Evolutionary conservation across 2,113 vertebrate species (phyloP), one percentile per base, ranked within the genome.

Genomic region (Crotalus horridus): DNA sequence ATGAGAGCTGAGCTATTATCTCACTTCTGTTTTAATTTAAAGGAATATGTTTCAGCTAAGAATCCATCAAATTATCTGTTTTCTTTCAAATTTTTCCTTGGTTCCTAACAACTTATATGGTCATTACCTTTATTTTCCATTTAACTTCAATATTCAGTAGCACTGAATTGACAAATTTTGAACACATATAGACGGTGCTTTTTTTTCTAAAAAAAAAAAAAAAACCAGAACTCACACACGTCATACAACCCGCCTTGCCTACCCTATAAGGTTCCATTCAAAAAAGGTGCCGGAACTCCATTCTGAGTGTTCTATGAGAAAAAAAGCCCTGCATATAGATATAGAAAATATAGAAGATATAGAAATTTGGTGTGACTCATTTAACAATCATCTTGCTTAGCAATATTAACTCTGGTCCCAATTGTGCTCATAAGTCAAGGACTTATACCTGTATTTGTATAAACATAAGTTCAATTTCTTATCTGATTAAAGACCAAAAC

Each of bases 71-170:
- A 96, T 24, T 89, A 61, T 59, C 95, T 95, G 96, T 96, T 96
- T 94, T 29, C 93, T 93, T 97, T 96, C 95, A 95, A 96, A 93
- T 95, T 97, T 95, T 97, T 96, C 95, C 96, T 95, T 95, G 95
- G 96, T 97, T 97, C 97, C 96, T 96, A 97, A 96, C 94, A 96
- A 95, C 96, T 96, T 94, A 81, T 96, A 91, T 96, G 96, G 96
- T 95, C 95, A 94, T 96, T 95, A 88, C 95, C 96, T 95, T 46
- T 95, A 95, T 93, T 97, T 96, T 92, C 96, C 94, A 93, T 97
- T 96, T 96, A 96, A 95, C 95, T 94, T 95, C 93, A 96, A 93
- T 89, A 94, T 95, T 81, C 17, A 81, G 7, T 81, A 95, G 95
- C 94, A 95, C 94, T 94, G 95, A 95, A 96, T 96, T 96, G 95